Evolutionary conservation across 2,888 invertebrate genomes (phyloP), one percentile per base, ranked within the genome.

Genomic region (Pammene fasciana): DNA sequence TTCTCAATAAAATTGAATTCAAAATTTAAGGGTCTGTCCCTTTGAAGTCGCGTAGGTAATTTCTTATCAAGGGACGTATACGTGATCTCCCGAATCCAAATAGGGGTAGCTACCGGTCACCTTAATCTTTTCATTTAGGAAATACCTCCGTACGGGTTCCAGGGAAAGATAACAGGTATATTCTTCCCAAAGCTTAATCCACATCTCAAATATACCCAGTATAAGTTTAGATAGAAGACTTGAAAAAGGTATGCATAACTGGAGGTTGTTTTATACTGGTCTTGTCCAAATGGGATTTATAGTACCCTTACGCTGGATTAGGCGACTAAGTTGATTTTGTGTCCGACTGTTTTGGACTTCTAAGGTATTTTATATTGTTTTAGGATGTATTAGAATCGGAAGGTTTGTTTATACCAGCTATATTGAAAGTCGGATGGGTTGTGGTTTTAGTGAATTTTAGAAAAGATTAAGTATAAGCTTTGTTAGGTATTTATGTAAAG

Each of bases 121-220:
- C 83, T 87, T 88, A 88, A 88, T 87, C 87, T 87, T 89, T 88
- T 86, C 82, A 87, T 89, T 88, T 83, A 75, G 78, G 75, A 76
- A 68, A 66, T 71, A 67, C 73, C 72, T 66, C 67, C 76, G 73
- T 77, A 73, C 70, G 74, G 70, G 73, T 66, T 67, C 74, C 74
- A 73, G 75, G 73, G 72, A 75, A 79, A 81, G 85, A 85, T 84
- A 83, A 80, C 79, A 76, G 75, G 41, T 26, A 5, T 7, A 34
- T 34, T 54, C 54, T 36, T 50, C 50, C 5, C 18, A 11, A 50
- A 11, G 50, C 11, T 26, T 50, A 48, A 7, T 26, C 26, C 26
- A 10, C 11, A 34, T n/a, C 9, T 34, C 0, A 54, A 7, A 54
- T 13, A 45, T 10, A 54, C 54, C 54, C 34, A n/a, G 34, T 54